Conservation (phyloP, 2,797 vertebrate species). For the Gallinago stenura region DNA sequence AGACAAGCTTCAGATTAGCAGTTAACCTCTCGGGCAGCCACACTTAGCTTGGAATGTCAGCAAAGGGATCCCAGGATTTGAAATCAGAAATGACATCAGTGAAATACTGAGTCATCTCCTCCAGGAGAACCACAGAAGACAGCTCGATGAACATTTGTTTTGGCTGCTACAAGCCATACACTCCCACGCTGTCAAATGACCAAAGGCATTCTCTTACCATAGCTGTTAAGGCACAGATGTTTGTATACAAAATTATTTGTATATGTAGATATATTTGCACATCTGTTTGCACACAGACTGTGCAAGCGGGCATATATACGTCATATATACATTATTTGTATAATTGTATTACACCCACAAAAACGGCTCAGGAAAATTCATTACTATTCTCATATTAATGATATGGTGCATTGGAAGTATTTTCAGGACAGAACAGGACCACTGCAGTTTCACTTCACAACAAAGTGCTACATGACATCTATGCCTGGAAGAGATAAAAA, state of each 20-base stretch:
- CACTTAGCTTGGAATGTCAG: background rate
- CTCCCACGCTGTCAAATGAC: background rate
- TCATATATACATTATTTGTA: background rate
- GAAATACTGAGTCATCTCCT: background rate
- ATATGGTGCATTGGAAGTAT: rapidly evolving
- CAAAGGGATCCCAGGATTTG: background rate
- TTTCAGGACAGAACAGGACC: background rate
- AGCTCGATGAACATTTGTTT: background rate
- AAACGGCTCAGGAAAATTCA: background rate
- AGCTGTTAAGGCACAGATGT: background rate
- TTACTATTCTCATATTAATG: background rate
- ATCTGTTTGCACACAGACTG: rapidly evolving
- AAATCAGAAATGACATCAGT: background rate
- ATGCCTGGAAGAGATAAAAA: background rate
- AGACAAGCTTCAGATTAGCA: background rate
- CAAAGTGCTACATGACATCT: background rate
- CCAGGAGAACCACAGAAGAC: background rate
- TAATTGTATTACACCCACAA: rapidly evolving
- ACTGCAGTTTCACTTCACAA: background rate
- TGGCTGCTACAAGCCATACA: background rate
- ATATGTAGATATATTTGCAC: background rate
- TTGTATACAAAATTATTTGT: background rate
- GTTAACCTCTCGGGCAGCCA: background rate
- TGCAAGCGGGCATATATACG: rapidly evolving
- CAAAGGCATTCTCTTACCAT: background rate